Percentiles rank a stretch among this genome's conserved stretches.
phyloP scores from a whole-genome alignment of 1,140 invertebrate genomes.

The Vollenhovia emeryi region DNA sequence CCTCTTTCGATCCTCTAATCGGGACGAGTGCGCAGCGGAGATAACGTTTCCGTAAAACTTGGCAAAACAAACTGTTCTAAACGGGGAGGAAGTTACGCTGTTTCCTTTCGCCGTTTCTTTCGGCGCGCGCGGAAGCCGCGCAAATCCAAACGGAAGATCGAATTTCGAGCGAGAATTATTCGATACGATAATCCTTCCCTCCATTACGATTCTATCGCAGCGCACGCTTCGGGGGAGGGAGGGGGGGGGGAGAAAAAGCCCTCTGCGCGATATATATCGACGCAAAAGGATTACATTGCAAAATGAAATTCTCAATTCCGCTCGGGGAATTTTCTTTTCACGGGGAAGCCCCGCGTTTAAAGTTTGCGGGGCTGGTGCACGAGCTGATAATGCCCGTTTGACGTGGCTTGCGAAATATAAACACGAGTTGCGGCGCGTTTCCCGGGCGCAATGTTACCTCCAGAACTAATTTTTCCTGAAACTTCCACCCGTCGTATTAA shows the following conservation, averaged over 20 bases:
- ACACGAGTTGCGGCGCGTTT: constrained; percentile 14
- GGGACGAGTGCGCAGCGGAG: background rate
- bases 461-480: constrained; percentile 49
- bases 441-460: background rate
- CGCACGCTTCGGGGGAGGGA: background rate
- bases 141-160: constrained; percentile 35
- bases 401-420: constrained; percentile 34
- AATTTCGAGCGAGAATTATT: constrained; percentile 22
- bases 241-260: no score
- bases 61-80: background rate
- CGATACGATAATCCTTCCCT: constrained; percentile 32
- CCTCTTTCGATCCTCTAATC: background rate
- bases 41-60: background rate
- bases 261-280: constrained; percentile 8
- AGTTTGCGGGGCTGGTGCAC: constrained; percentile 23
- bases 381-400: constrained; percentile 45
- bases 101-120: background rate
- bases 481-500: constrained; percentile 21
- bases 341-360: constrained; percentile 21
- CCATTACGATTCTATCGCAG: constrained; percentile 25
- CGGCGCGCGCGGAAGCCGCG: background rate
- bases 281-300: constrained; percentile 31
- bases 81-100: background rate
- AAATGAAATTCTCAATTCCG: constrained; percentile 46
- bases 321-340: background rate